Evolutionary conservation across 2,888 invertebrate genomes (phyloP).

Genomic region (Coelogynopora nodosa): DNA sequence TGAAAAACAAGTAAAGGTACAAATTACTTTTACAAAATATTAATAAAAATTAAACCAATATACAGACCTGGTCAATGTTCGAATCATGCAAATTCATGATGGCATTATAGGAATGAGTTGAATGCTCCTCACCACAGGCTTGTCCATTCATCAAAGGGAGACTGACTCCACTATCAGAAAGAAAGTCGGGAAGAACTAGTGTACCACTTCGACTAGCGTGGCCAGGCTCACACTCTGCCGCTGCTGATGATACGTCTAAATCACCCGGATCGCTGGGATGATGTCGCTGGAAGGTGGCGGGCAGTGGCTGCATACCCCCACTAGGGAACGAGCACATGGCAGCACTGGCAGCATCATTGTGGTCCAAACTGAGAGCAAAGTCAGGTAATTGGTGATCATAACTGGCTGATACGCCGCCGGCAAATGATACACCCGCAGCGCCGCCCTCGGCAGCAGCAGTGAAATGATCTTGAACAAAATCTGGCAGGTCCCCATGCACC

Average conservation of each 20-base stretch:
- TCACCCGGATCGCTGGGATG: not conserved
- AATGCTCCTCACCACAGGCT: not conserved
- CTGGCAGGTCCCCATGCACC: conserved; percentile 38
- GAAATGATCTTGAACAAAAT: conserved; percentile 41
- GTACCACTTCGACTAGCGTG: conserved; percentile 2
- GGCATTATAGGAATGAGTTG: not conserved
- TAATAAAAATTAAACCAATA: not conserved
- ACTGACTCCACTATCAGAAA: conserved; percentile 39
- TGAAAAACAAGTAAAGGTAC: not conserved
- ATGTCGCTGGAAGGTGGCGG: not conserved
- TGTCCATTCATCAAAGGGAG: not conserved
- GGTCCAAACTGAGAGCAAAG: conserved; percentile 15
- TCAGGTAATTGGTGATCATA: conserved; percentile 35
- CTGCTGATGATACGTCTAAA: not conserved
- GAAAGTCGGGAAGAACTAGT: conserved; percentile 32
- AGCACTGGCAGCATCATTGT: not conserved
- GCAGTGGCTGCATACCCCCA: not conserved
- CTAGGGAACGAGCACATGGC: not conserved
- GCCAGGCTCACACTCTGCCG: not conserved
- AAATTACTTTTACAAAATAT: no score
- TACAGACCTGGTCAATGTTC: not conserved
- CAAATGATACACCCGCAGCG: not conserved
- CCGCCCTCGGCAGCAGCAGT: not conserved
- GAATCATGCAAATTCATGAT: not conserved
- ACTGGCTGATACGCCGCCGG: not conserved